Percentiles rank a stretch among this genome's conserved stretches.
Conservation (phyloP, 2,113 vertebrate species). For the Esox niger region DNA sequence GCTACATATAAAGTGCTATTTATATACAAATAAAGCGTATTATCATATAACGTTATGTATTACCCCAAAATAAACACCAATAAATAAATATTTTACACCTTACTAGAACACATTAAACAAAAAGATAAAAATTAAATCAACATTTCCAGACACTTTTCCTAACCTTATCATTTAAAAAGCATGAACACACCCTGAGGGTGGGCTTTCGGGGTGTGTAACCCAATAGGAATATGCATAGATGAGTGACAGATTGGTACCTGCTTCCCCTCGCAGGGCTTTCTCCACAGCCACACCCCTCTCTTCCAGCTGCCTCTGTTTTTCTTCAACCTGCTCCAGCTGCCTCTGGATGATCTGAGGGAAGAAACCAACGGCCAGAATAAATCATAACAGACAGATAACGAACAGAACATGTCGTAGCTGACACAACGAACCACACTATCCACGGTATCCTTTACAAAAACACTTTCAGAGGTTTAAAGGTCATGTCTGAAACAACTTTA, state of each 20-base stretch:
- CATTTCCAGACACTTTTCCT: constrained; percentile 9
- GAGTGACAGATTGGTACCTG: constrained; percentile 82
- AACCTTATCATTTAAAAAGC: not conserved
- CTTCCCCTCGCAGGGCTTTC: constrained; percentile 96
- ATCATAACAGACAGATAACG: not conserved
- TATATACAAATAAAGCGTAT: too few relatives aligned
- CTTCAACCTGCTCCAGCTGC: constrained; percentile 97
- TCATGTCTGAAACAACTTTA: not conserved
- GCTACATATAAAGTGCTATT: too few relatives aligned
- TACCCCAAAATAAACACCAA: too few relatives aligned
- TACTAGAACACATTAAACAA: not conserved
- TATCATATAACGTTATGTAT: too few relatives aligned
- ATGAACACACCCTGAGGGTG: not conserved
- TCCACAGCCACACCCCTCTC: constrained; percentile 96
- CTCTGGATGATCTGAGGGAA: constrained; percentile 91
- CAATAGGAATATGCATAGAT: not conserved
- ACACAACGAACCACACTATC: too few relatives aligned
- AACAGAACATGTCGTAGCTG: too few relatives aligned
- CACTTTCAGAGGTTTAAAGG: not conserved
- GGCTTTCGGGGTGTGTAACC: not conserved
- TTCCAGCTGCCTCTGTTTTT: constrained; percentile 95
- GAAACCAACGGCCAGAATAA: not conserved
- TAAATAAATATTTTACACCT: too few relatives aligned
- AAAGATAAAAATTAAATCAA: not conserved
- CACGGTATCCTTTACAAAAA: not conserved